Conservation (phyloP, 2,797 vertebrate species). For the Lepilemur ruficaudatus region DNA sequence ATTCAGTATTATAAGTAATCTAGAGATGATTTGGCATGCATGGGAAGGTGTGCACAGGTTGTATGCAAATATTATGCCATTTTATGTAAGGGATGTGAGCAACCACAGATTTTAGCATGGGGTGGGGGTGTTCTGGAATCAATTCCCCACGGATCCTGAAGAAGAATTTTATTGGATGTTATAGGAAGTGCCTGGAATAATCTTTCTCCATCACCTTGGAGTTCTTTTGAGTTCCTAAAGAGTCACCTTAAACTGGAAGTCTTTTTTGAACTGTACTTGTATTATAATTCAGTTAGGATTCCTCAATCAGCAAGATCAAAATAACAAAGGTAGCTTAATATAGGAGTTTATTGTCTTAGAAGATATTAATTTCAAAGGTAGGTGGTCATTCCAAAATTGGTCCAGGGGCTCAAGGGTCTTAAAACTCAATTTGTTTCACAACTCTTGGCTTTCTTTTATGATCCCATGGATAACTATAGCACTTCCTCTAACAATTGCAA, state of each 20-base stretch:
- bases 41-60: neutral
- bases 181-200: neutral
- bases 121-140: neutral
- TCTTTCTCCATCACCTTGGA: neutral
- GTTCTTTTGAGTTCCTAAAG: neutral
- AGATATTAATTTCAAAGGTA: slow-evolving; percentile 5
- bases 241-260: neutral
- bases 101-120: neutral
- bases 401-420: neutral
- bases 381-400: neutral
- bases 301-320: neutral
- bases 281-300: neutral
- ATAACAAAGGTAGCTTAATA: neutral
- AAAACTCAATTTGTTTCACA: neutral
- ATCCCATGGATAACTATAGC: neutral
- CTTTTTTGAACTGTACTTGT: neutral
- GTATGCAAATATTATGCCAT: neutral
- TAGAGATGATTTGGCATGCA: neutral
- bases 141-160: neutral
- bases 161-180: neutral
- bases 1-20: neutral
- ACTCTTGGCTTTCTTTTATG: neutral
- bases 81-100: neutral
- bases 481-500: neutral
- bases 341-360: neutral